phyloP scores from a whole-genome alignment of 2,888 invertebrate genomes.

The Diplazon laetatorius region DNA sequence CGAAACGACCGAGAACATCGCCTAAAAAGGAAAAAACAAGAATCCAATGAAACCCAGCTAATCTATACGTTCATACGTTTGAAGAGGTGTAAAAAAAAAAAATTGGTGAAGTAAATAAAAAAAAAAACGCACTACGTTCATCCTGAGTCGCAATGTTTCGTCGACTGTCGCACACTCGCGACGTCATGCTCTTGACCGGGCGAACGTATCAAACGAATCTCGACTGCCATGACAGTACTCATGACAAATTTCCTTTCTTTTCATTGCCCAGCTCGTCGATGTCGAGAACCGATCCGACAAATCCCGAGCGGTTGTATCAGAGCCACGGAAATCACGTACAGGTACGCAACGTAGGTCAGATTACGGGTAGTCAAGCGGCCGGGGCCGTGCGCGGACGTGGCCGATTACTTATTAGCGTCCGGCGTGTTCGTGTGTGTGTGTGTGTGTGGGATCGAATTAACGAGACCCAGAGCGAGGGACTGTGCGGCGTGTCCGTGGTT shows the following conservation, averaged over 20 bases:
- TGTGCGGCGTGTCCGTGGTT: background rate
- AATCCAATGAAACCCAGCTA: no score
- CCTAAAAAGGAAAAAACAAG: no score
- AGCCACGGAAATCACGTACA: slow-evolving; percentile 21
- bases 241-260: background rate
- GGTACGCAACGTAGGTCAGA: slow-evolving; percentile 32
- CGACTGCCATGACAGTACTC: background rate
- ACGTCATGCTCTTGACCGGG: background rate
- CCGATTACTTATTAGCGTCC: slow-evolving; percentile 68
- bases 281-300: no score
- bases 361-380: slow-evolving; percentile 42
- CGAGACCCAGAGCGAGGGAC: slow-evolving; percentile 55
- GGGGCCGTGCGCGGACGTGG: slow-evolving; percentile 54
- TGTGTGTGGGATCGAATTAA: slow-evolving; percentile 63
- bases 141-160: no score
- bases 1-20: no score
- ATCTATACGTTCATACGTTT: no score
- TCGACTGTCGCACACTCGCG: background rate
- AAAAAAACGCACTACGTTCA: no score
- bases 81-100: no score
- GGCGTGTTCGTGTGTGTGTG: no score
- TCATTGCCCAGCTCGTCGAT: slow-evolving; percentile 2
- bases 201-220: slow-evolving; percentile 2
- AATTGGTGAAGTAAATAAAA: no score
- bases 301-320: slow-evolving; percentile 15